These are phyloP conservation scores for Heliconius congener DNA, from an alignment of 1,140 invertebrate genomes.

Conservation along the genomic window DNA sequence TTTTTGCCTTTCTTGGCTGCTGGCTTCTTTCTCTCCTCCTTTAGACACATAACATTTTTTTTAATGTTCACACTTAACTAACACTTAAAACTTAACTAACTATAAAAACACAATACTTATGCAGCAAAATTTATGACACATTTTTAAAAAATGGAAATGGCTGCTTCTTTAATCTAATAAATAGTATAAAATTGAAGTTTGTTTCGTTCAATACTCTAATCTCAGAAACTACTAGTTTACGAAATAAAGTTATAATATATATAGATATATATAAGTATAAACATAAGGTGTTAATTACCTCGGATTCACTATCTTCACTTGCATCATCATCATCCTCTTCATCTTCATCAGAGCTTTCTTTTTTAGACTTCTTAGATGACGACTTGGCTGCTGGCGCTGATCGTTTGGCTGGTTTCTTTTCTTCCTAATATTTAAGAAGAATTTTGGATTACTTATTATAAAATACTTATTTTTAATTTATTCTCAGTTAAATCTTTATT, in stretches of 20 bases:
- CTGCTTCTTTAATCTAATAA: no score
- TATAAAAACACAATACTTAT: no score
- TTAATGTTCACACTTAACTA: no score
- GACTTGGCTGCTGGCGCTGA: constrained; percentile 65
- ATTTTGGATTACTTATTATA: background rate
- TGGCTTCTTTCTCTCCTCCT: constrained; percentile 71
- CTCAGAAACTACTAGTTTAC: no score
- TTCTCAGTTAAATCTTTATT: no score
- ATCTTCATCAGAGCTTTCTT: constrained; percentile 58
- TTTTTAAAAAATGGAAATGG: no score
- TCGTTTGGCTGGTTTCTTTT: constrained; percentile 84
- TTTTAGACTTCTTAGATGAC: constrained; percentile 46
- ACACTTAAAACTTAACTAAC: no score
- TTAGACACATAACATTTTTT: background rate
- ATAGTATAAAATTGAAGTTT: no score
- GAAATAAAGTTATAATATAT: no score
- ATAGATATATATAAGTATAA: no score
- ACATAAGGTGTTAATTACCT: constrained; percentile 22
- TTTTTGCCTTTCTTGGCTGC: constrained; percentile 79
- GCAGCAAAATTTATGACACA: no score
- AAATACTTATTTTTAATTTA: background rate
- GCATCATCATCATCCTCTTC: constrained; percentile 51
- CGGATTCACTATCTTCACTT: constrained; percentile 63
- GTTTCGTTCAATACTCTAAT: no score
- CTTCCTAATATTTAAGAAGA: constrained; percentile 56